Evolutionary conservation across 2,797 vertebrate species (phyloP), one percentile per base, ranked within the genome.

Genomic region (Parotocinclus haroldoi): DNA sequence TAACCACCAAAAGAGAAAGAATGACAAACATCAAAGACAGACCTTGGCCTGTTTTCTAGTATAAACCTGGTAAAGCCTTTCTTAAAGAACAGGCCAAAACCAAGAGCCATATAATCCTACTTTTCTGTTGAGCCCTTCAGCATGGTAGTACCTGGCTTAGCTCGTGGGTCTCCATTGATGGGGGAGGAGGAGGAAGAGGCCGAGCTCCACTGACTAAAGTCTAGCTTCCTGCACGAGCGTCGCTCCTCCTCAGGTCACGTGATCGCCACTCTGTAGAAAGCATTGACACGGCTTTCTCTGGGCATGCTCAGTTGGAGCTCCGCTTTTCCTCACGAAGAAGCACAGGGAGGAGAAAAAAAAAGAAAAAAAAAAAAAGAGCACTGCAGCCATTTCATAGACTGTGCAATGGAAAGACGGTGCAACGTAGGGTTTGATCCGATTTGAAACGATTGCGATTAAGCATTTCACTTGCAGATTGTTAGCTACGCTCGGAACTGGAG

Each of bases 231-330:
- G 71, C 75, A 77, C 79, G 78, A 76, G 71, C 81, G 77, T 71
- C 66, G 74, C 76, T 74, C 77, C 71, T 73, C 51, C 73, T 68
- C 68, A 39, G 72, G 77, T 81, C 80, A 82, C 76, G 69, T 84
- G 82, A 82, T 49, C 74, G 76, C 71, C 76, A 77, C 73, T 75
- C 77, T 72, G 77, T 74, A 76, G 68, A 82, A 76, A 76, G 79
- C 78, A 71, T 72, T 78, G 77, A 80, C 81, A 79, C 69, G 74
- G 73, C 66, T 53, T 76, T 69, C 62, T 76, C 79, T 79, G 81
- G 67, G 82, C 82, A 84, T 84, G 82, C 82, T 80, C 82, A 84
- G 77, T 78, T 78, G 72, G 60, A 76, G 65, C 70, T 58, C 68
- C 71, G 74, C 79, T 74, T 69, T 78, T 79, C 76, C 75, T 74